These are phyloP conservation scores for Cryptoblepharus egeriae DNA, from an alignment of 2,797 vertebrate species.

Conservation along the genomic window DNA sequence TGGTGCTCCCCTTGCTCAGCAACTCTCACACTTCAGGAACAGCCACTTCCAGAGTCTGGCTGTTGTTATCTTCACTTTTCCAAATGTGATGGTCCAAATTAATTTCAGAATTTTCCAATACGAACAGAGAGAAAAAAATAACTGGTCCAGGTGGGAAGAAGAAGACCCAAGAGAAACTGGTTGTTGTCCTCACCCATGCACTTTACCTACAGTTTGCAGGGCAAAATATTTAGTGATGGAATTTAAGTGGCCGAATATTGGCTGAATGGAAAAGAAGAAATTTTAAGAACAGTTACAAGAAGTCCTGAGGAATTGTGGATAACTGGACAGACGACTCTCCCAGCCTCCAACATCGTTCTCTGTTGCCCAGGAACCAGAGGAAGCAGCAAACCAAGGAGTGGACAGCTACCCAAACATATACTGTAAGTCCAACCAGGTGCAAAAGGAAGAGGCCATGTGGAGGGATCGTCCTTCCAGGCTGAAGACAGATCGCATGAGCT, in stretches of 20 bases:
- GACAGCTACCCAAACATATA: not conserved
- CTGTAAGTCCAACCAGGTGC: not conserved
- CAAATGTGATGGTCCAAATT: conserved; percentile 60
- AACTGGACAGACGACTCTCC: not conserved
- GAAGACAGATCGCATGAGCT: not conserved
- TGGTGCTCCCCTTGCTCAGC: conserved; percentile 54
- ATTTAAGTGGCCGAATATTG: not conserved
- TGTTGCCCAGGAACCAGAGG: not conserved
- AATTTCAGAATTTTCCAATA: conserved; percentile 53
- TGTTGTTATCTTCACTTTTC: conserved; percentile 58
- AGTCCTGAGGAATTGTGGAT: not conserved
- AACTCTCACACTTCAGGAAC: conserved; percentile 46
- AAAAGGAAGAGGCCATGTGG: not conserved
- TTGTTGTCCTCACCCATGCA: not conserved
- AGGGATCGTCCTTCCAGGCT: not conserved
- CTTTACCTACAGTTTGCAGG: not conserved
- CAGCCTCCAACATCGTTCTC: not conserved
- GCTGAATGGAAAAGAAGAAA: not conserved
- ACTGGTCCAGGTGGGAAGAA: not conserved
- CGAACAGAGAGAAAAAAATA: conserved; percentile 17
- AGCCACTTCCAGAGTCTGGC: conserved; percentile 46
- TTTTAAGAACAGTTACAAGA: not conserved
- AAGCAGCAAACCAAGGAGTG: not conserved
- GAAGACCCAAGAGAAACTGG: rapidly evolving
- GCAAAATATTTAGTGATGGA: not conserved